Evolutionary conservation across 2,797 vertebrate genomes (phyloP).

Genomic region (Anguilla anguilla): DNA sequence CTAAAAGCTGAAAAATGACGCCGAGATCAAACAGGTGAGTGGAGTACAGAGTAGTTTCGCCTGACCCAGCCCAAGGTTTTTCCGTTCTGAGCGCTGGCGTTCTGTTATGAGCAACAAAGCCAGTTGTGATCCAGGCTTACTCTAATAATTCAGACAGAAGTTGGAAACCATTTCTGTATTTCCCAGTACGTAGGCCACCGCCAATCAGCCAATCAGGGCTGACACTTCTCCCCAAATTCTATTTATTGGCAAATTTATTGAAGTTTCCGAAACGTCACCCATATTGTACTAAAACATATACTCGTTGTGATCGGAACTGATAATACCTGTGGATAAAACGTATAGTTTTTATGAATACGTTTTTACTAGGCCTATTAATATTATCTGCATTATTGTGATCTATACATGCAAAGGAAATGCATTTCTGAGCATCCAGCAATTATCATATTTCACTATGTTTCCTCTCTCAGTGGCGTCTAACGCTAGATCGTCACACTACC

Average conservation of each 20-base stretch:
- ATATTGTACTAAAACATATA: background rate
- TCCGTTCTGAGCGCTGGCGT: background rate
- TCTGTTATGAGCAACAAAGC: background rate
- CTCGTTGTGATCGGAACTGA: no score
- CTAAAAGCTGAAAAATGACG: background rate
- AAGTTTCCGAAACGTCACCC: background rate
- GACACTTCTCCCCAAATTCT: background rate
- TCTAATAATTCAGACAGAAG: background rate
- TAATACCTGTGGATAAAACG: no score
- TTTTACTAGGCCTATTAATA: no score
- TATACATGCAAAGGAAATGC: background rate
- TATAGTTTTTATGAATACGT: no score
- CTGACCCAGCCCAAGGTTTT: background rate
- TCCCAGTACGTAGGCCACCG: background rate
- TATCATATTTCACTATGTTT: no score
- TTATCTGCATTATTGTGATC: background rate
- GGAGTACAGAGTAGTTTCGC: background rate
- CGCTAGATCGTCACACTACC: no score
- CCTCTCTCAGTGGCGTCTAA: background rate
- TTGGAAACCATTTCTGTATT: background rate
- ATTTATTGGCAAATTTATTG: background rate
- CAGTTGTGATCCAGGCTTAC: background rate
- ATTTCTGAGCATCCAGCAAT: background rate
- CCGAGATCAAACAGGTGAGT: background rate
- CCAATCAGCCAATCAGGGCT: background rate